These are phyloP conservation scores for Lepus americanus DNA, from an alignment of 2,113 vertebrate species.

Conservation along the genomic window DNA sequence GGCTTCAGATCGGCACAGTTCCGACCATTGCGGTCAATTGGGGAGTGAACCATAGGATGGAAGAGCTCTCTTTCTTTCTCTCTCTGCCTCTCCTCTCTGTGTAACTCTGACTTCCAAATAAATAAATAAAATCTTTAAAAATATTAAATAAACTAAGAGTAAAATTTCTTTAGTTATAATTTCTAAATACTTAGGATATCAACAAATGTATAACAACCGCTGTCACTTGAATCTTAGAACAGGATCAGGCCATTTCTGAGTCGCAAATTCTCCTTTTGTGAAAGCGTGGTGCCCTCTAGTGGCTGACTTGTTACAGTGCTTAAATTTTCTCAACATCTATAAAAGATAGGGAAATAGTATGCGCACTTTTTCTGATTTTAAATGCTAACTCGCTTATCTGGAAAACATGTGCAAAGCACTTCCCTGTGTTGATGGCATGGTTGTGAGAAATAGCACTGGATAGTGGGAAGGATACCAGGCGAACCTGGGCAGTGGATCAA, in stretches of 20 bases:
- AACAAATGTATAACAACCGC: background rate
- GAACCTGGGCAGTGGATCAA: accelerated
- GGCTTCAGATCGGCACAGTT: too few species aligned
- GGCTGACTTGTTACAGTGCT: conserved; percentile 31
- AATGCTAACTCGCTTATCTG: background rate
- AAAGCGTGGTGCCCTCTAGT: conserved; percentile 83
- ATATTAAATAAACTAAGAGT: background rate
- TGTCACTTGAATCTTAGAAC: background rate
- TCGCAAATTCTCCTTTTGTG: conserved; percentile 41
- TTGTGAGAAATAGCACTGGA: background rate
- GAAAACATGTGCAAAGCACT: background rate
- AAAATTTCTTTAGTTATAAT: background rate
- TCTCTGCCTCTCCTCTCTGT: too few species aligned
- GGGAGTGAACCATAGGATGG: too few species aligned
- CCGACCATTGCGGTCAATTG: too few species aligned
- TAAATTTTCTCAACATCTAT: background rate
- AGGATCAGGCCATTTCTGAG: background rate
- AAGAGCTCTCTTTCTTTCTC: too few species aligned
- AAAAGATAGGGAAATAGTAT: background rate
- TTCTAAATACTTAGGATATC: background rate
- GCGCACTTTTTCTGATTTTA: background rate
- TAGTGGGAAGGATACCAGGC: background rate
- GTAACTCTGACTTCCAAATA: too few species aligned
- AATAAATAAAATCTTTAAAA: too few species aligned
- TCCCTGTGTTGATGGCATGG: accelerated